Evolutionary conservation across 53 echinoderm and acorn worm genomes (phyloP).

Genomic region (Antedon mediterranea): DNA sequence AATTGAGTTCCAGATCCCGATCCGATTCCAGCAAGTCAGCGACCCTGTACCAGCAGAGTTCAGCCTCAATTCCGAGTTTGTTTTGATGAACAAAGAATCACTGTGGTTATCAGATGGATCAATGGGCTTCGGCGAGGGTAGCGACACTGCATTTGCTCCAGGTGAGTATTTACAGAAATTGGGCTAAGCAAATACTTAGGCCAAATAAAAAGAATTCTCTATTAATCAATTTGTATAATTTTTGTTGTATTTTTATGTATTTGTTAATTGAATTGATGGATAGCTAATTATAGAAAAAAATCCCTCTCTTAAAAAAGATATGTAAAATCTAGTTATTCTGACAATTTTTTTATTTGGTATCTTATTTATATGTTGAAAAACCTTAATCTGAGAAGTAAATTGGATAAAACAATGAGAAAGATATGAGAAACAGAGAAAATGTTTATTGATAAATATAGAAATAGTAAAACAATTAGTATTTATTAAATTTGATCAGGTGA

Average conservation of each 20-base stretch:
- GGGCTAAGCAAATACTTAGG: not conserved
- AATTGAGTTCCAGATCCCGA: conserved; percentile 86
- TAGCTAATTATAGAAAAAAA: no score
- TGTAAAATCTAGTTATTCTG: no score
- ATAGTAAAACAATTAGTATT: not conserved
- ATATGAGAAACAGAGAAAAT: no score
- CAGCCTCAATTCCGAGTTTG: conserved; percentile 92
- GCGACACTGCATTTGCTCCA: conserved; percentile 75
- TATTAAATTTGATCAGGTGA: conserved; percentile 44
- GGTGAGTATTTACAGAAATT: conserved; percentile 40
- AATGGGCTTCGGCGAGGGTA: conserved; percentile 98
- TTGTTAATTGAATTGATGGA: no score
- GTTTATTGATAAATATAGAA: not conserved
- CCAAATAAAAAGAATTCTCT: no score
- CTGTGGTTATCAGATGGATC: conserved; percentile 93
- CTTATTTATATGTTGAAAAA: no score
- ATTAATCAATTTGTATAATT: no score
- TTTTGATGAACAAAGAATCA: conserved; percentile 79
- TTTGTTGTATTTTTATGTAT: no score
- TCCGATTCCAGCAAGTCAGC: conserved; percentile 99
- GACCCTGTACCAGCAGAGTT: conserved; percentile 98
- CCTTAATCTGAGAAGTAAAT: no score
- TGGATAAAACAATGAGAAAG: no score
- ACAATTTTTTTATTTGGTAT: no score
- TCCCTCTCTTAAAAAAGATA: no score